A percentile compares a stretch with the other conserved stretches of the same genome.
Evolutionary conservation across 2,888 invertebrate species (phyloP).

Genomic region (Steromphala cineraria): DNA sequence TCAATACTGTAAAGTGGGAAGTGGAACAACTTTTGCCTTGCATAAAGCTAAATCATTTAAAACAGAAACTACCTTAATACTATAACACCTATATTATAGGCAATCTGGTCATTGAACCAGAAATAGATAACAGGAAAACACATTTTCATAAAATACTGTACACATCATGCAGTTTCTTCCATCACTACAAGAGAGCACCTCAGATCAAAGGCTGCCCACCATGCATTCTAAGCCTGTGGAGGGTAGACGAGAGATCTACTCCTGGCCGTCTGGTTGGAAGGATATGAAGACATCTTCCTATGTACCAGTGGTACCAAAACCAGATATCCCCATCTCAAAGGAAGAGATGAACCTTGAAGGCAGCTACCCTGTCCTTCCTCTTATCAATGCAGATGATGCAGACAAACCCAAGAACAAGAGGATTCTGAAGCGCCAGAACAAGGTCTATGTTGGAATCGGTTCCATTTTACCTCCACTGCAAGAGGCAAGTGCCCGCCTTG

Average conservation of each 20-base stretch:
- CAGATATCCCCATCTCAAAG: neutral
- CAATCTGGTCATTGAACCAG: no score
- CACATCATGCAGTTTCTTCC: neutral
- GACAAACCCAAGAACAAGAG: neutral
- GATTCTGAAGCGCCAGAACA: neutral
- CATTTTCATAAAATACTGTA: neutral
- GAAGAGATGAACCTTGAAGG: neutral
- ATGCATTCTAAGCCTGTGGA: neutral
- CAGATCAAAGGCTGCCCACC: neutral
- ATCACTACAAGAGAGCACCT: neutral
- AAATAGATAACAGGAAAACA: neutral
- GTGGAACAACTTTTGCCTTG: no score
- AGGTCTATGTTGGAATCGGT: neutral
- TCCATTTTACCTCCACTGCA: neutral
- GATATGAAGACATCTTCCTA: neutral
- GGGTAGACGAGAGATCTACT: neutral
- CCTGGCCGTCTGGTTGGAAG: constrained; percentile 4
- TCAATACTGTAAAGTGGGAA: no score
- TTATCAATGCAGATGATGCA: no score
- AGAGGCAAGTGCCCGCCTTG: neutral
- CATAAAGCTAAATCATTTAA: no score
- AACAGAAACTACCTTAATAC: no score
- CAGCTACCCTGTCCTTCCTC: neutral
- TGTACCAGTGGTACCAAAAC: neutral
- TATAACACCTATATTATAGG: no score